Base-by-base conservation (phyloP, 2,113 vertebrate genomes). In the Vanacampus margaritifer region DNA sequence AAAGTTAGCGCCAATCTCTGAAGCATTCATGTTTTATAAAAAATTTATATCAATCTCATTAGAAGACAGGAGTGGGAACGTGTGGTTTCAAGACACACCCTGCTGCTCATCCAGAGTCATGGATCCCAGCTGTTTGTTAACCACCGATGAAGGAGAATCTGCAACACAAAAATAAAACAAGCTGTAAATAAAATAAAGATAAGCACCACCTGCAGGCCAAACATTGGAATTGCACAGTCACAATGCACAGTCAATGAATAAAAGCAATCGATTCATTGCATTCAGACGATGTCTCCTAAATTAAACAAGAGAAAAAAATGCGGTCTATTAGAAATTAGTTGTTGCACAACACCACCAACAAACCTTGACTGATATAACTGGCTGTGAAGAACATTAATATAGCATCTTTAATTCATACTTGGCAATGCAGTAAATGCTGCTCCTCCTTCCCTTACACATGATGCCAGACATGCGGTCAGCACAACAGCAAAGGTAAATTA, bases 51-150 rank as follows among this genome's bases (percentile, higher is more conserved):
- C 14, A 6, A 10, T 32, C 35, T 37, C 16, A 21, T 37, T 35
- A 35, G 12, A 11, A 7, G 28, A 79, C 65, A 74, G 73, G 82
- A n/a, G 26, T 56, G 87, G 84, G 89, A 66, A 87, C 87, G 59
- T 78, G 19, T 21, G 23, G 41, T 64, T 46, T 28, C 1, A 76
- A 85, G 90, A 93, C 96, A 93, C 95, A 98, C 96, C 96, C 94
- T 94, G 94, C 91, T 93, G 94, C 92, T 98, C 95, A 84, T 96
- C 95, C 89, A 98, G 95, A 91, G 94, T 95, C 95, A 97, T 95
- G 94, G 95, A 96, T 95, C 96, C 95, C 89, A 98, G 96, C 93
- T 97, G 95, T 95, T 95, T 96, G 95, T 97, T 97, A 92, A 96
- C 95, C 93, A 94, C 94, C 92, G 96, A 95, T 87, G 95, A 95